Base-by-base conservation (phyloP, 2,113 vertebrate species). In the Entelurus aequoreus region DNA sequence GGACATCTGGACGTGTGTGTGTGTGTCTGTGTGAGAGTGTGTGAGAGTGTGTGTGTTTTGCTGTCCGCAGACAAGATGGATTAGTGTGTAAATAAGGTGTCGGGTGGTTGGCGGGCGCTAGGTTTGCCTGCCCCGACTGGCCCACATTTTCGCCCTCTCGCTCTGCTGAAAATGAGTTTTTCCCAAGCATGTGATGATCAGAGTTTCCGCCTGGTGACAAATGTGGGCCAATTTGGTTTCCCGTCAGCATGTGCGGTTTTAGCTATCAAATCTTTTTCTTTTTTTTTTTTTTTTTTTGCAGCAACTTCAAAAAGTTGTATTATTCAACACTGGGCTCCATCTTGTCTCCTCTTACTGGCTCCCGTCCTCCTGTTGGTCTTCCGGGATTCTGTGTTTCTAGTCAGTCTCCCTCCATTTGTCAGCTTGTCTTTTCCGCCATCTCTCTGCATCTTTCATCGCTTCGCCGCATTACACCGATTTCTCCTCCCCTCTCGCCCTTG, bases 191-290 rank as follows among this genome's bases (percentile, higher is more conserved):
- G 57, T 40, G 70, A 59, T 49, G 71, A 77, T 74, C 69, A 62
- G 55, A 52, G 56, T 38, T 77, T 36, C 62, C 48, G 36, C 63
- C 68, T 48, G 6, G 46, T 48, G 76, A 78, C 68, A 72, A 78
- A 77, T 79, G 67, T 74, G 75, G 80, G 72, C 63, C 70, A 77
- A 54, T 69, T 76, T 79, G 28, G 14, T 55, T 72, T 58, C 77
- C 28, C 63, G 64, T 62, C 65, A 60, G 66, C 51, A 28, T 1
- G 77, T 72, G 74, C 63, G 44, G 65, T 79, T 63, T 76, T 65
- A 75, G 36, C 49, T 70, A 77, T 87, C 85, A 83, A 60, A 84
- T 76, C 44, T 72, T 75, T 64, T 72, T 76, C 44, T 72, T 75
- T 64, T 72, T 72, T 68, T 66, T 59, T 66, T 75, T 68, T 62